Percentiles rank a stretch among this genome's conserved stretches.
Evolutionary conservation across 1,140 invertebrate genomes (phyloP).

Genomic region (Leptinotarsa undecemlineata): DNA sequence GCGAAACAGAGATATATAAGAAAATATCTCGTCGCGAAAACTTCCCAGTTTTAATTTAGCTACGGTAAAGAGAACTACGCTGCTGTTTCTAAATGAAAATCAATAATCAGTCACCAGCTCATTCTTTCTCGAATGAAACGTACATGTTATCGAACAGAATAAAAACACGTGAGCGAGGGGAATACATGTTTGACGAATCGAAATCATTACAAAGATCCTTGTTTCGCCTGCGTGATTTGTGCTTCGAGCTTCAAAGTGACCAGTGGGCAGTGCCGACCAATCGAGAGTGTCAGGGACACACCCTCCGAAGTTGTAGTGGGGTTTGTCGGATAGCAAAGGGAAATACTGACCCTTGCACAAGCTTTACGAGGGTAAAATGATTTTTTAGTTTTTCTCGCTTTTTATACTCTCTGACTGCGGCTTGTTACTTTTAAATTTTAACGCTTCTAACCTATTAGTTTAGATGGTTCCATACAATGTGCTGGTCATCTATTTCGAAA

Average conservation of each 20-base stretch:
- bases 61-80: conserved; percentile 33
- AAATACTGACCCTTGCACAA: not conserved
- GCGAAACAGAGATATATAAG: conserved; percentile 37
- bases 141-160: too few species aligned
- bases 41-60: conserved; percentile 49
- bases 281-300: not conserved
- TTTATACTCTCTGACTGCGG: too few species aligned
- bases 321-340: not conserved
- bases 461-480: too few species aligned
- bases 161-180: too few species aligned
- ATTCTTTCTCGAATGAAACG: too few species aligned
- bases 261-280: conserved; percentile 6
- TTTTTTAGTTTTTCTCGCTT: not conserved
- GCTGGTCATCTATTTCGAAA: too few species aligned
- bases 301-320: not conserved
- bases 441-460: too few species aligned
- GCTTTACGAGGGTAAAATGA: not conserved
- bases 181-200: not conserved
- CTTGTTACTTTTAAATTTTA: too few species aligned
- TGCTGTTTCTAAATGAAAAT: conserved; percentile 32
- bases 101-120: conserved; percentile 16
- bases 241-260: not conserved
- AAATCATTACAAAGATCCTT: not conserved
- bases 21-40: conserved; percentile 45
- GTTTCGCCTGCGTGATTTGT: conserved; percentile 2